These are phyloP conservation scores for Eristalis intricaria DNA, from an alignment of 2,888 invertebrate genomes.

Conservation along the genomic window DNA sequence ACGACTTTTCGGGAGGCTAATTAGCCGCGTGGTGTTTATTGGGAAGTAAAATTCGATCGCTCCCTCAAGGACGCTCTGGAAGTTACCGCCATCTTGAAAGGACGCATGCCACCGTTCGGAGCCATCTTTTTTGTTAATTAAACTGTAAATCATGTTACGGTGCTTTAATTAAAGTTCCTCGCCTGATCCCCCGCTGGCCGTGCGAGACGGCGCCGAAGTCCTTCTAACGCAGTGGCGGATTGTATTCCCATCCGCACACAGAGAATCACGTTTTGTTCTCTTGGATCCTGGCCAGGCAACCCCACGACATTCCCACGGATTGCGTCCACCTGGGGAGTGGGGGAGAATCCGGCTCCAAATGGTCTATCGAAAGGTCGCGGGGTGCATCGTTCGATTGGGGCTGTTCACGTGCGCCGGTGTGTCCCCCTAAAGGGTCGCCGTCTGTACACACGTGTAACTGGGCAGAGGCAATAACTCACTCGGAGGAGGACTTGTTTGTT, in stretches of 20 bases:
- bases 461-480: not conserved
- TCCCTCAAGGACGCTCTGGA: not conserved
- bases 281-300: not conserved
- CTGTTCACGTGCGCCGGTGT: not conserved
- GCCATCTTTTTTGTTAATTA: not conserved
- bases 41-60: constrained; percentile 7
- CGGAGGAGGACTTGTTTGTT: not conserved
- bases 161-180: not conserved
- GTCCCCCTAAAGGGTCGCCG: not conserved
- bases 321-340: not conserved
- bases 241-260: not conserved
- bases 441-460: not conserved
- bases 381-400: not conserved
- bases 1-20: constrained; percentile 26
- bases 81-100: not conserved
- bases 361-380: not conserved
- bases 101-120: not conserved
- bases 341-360: not conserved
- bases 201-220: not conserved
- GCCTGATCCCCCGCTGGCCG: not conserved
- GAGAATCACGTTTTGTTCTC: not conserved
- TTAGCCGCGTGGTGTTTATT: constrained; percentile 25
- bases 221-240: not conserved
- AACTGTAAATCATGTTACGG: constrained; percentile 8
- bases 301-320: not conserved